phyloP scores from a whole-genome alignment of 2,113 vertebrate genomes.

The Pantherophis guttatus region DNA sequence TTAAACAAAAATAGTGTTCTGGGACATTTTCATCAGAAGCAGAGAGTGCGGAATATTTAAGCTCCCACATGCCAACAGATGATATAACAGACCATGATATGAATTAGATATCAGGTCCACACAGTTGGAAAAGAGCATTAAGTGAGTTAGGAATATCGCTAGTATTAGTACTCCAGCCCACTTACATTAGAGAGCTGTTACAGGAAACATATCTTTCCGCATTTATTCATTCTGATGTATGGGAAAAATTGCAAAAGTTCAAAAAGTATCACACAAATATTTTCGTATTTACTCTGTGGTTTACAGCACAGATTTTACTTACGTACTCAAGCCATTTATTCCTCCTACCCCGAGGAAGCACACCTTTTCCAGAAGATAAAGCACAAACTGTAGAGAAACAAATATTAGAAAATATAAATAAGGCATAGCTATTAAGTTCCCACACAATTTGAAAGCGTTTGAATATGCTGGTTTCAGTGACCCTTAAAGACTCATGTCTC shows the following conservation, averaged over 20 bases:
- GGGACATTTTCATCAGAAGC: constrained; percentile 9
- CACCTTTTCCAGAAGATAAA: neutral
- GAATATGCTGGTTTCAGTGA: neutral
- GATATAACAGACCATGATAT: constrained; percentile 23
- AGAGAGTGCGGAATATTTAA: constrained; percentile 32
- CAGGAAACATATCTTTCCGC: neutral
- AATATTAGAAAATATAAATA: neutral
- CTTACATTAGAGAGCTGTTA: neutral
- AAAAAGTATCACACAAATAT: neutral
- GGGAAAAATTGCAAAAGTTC: neutral
- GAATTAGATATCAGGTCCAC: constrained; percentile 15
- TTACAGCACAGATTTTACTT: neutral
- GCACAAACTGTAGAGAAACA: neutral
- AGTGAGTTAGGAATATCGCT: constrained; percentile 18
- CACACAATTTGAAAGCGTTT: neutral
- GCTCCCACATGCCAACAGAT: neutral
- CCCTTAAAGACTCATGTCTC: neutral
- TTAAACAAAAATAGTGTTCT: constrained; percentile 3
- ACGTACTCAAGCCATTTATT: neutral
- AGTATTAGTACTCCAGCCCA: constrained; percentile 1
- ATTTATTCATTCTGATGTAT: neutral
- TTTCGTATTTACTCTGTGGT: neutral
- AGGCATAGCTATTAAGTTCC: neutral
- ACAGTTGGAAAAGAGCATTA: constrained; percentile 17
- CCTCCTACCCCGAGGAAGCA: neutral